A percentile compares a stretch with the other conserved stretches of the same genome.
Conservation (phyloP, 2,797 vertebrate genomes). For the Argya squamiceps region DNA sequence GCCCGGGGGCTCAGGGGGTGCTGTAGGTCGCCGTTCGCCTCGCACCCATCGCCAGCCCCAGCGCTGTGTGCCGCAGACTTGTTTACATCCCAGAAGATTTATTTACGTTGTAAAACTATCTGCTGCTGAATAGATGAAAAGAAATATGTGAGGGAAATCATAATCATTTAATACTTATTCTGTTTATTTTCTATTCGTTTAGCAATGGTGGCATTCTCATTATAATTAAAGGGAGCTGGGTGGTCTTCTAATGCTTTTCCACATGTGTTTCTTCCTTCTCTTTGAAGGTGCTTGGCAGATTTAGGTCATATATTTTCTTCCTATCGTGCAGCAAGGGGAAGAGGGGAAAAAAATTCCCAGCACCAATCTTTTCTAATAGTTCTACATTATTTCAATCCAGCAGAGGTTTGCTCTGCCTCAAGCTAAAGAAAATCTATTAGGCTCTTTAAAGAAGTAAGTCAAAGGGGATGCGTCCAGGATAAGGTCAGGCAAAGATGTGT, state of each 20-base stretch:
- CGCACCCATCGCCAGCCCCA: neutral
- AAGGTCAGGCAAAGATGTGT: slow-evolving; percentile 64
- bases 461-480: slow-evolving; percentile 40
- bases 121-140: slow-evolving; percentile 42
- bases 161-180: slow-evolving; percentile 66
- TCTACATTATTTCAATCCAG: slow-evolving; percentile 71
- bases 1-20: slow-evolving; percentile 26
- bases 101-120: slow-evolving; percentile 56
- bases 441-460: slow-evolving; percentile 55
- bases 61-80: neutral
- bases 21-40: slow-evolving; percentile 11
- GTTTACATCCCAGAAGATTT: slow-evolving; percentile 60
- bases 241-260: slow-evolving; percentile 51
- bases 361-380: slow-evolving; percentile 70
- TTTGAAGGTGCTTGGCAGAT: slow-evolving; percentile 72
- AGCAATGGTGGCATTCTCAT: slow-evolving; percentile 53
- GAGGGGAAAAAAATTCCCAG: slow-evolving; percentile 65
- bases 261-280: slow-evolving; percentile 39
- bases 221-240: slow-evolving; percentile 65
- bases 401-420: slow-evolving; percentile 68
- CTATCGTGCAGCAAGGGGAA: slow-evolving; percentile 41
- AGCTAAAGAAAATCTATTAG: slow-evolving; percentile 73
- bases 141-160: slow-evolving; percentile 57
- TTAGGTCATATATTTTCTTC: slow-evolving; percentile 72
- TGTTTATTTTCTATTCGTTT: slow-evolving; percentile 70